These are phyloP conservation scores for Cotesia congregata DNA, from an alignment of 2,888 invertebrate genomes.

Conservation along the genomic window DNA sequence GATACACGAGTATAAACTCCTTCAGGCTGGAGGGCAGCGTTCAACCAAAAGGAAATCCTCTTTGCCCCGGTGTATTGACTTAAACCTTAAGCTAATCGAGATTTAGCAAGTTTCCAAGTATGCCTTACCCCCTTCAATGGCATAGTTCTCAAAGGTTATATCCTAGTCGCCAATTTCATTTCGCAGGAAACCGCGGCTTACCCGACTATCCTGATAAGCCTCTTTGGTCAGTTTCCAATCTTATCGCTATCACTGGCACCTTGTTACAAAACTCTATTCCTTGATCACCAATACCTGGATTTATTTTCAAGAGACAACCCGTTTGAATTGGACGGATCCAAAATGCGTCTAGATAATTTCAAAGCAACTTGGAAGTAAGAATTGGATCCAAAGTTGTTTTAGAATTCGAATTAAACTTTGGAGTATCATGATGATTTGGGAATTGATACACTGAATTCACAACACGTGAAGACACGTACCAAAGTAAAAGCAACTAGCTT, in stretches of 20 bases:
- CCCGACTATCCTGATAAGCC: constrained; percentile 20
- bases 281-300: constrained; percentile 42
- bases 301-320: constrained; percentile 9
- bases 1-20: not conserved
- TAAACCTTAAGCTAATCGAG: constrained; percentile 38
- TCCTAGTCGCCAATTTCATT: constrained; percentile 32
- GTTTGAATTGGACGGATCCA: too few relatives aligned
- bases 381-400: too few relatives aligned
- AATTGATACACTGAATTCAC: too few relatives aligned
- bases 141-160: constrained; percentile 29
- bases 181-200: constrained; percentile 28
- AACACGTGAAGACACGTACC: constrained; percentile 63
- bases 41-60: constrained; percentile 24
- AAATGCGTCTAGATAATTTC: too few relatives aligned
- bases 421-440: too few relatives aligned
- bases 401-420: too few relatives aligned
- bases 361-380: too few relatives aligned
- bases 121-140: not conserved
- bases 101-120: constrained; percentile 34
- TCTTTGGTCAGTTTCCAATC: constrained; percentile 52
- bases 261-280: constrained; percentile 61
- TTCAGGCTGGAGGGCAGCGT: constrained; percentile 6
- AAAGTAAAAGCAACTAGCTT: constrained; percentile 67
- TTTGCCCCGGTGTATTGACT: constrained; percentile 26
- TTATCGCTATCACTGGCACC: constrained; percentile 65